Evolutionary conservation across 2,888 invertebrate genomes (phyloP), one percentile per base, ranked within the genome.

Genomic region (Ochropacha duplaris): DNA sequence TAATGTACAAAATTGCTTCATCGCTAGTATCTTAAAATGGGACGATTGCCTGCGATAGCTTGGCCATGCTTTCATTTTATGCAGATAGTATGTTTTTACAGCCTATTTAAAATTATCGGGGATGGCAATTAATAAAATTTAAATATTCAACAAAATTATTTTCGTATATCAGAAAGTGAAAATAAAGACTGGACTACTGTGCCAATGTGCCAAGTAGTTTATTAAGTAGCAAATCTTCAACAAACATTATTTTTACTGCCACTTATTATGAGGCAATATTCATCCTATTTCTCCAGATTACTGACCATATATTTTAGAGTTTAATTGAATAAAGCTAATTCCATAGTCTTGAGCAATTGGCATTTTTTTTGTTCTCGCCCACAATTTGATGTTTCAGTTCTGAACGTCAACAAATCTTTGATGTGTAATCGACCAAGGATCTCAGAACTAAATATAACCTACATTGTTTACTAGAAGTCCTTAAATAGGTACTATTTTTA

Each of bases 1-100:
- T 64, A 72, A 76, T 44, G 44, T 19, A 44, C 44, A n/a, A 19
- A 44, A 44, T 44, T 44, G 19, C 9, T 9, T 44, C 19, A 44
- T 3, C 44, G 16, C 16, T 44, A 16, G 39, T 44, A 44, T 16
- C 39, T 39, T 6, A 16, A 44, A 44, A 44, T 44, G 19, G 44
- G 9, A 19, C 16, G 19, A 44, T 44, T 19, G 19, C 9, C 19
- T 44, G 44, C 19, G 44, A 44, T 44, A 39, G n/a, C 44, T 44
- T 44, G 19, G n/a, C 9, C 9, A 44, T 9, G 44, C 44, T 44
- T 19, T 44, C 44, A 19, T 19, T 44, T 44, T 16, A 44, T 19
- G 8, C 44, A 44, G 44, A 9, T 44, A 9, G 4, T 44, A 19
- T 44, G 19, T 19, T 44, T 44, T 4, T 36, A 36, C 28, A 28